phyloP scores from a whole-genome alignment of 2,797 vertebrate genomes.

The Anguilla marmorata region DNA sequence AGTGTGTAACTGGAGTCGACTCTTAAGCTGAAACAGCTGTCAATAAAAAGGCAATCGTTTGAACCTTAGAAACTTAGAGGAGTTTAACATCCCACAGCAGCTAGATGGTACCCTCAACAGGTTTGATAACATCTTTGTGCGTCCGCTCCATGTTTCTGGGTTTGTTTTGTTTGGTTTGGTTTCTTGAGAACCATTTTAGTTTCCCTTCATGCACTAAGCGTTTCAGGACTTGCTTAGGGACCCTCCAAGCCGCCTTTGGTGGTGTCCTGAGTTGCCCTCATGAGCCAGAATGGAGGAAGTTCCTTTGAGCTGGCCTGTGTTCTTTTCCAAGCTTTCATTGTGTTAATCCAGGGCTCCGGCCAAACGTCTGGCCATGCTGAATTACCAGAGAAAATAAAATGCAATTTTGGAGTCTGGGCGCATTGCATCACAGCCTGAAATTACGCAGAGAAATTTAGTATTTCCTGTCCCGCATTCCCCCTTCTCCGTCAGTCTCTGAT shows the following conservation, averaged over 20 bases:
- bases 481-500: slow-evolving; percentile 22
- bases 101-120: not conserved
- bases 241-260: slow-evolving; percentile 13
- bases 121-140: not conserved
- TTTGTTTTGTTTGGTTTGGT: not conserved
- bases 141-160: not conserved
- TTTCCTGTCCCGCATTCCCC: slow-evolving; percentile 49
- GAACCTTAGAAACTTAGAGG: not conserved
- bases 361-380: slow-evolving; percentile 53
- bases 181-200: not conserved
- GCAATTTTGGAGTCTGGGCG: slow-evolving; percentile 52
- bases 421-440: slow-evolving; percentile 62
- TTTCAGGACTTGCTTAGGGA: not conserved
- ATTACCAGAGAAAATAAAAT: slow-evolving; percentile 61
- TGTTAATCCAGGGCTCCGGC: slow-evolving; percentile 55
- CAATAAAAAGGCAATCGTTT: not conserved
- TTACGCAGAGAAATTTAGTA: slow-evolving; percentile 57
- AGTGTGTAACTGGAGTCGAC: not conserved
- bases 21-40: not conserved
- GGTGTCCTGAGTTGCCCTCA: slow-evolving; percentile 52
- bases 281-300: slow-evolving; percentile 35
- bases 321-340: slow-evolving; percentile 53
- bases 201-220: not conserved
- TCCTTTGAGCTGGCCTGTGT: slow-evolving; percentile 33
- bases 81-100: not conserved